These are phyloP conservation scores for Gonioctena quinquepunctata DNA, from an alignment of 1,140 invertebrate genomes.

Conservation along the genomic window DNA sequence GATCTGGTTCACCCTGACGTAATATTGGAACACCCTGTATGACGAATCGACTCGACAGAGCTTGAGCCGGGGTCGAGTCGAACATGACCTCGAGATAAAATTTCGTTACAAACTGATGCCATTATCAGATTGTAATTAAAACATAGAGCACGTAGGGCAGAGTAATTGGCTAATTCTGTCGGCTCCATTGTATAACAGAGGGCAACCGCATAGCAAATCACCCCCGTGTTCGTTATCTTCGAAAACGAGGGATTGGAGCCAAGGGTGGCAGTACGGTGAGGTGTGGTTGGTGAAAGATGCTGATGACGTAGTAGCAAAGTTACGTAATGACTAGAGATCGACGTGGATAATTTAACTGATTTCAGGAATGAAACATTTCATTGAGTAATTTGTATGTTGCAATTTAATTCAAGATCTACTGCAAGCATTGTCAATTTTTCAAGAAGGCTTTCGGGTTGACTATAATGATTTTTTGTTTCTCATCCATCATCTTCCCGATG, in stretches of 20 bases:
- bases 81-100: slow-evolving; percentile 11
- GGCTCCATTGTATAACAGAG: slow-evolving; percentile 50
- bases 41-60: background rate
- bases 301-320: background rate
- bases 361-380: no score
- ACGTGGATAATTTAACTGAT: no score
- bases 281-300: background rate
- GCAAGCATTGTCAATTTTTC: no score
- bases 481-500: no score
- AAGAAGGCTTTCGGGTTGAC: no score
- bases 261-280: background rate
- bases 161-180: slow-evolving; percentile 44
- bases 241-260: background rate
- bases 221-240: slow-evolving; percentile 42
- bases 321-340: no score
- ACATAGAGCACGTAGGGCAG: slow-evolving; percentile 44
- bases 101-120: slow-evolving; percentile 27
- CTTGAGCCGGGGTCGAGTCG: background rate
- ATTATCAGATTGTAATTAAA: slow-evolving; percentile 53
- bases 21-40: no score
- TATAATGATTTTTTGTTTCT: no score
- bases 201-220: slow-evolving; percentile 52
- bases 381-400: no score
- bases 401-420: no score
- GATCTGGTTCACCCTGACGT: no score